phyloP scores from a whole-genome alignment of 2,797 vertebrate species.

The Hoplostethus mediterraneus region DNA sequence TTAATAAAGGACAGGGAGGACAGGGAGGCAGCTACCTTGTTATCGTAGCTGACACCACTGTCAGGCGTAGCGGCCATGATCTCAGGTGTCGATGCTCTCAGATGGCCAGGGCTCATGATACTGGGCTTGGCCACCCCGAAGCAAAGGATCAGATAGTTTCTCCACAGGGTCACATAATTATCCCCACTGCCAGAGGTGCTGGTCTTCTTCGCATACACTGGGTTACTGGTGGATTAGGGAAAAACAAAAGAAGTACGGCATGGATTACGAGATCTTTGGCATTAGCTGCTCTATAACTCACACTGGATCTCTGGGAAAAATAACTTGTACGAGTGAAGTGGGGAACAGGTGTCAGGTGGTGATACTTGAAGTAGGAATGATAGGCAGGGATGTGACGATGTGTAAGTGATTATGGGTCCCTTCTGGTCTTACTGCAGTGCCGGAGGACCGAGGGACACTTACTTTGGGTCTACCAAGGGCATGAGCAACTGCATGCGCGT shows the following conservation, averaged over 20 bases:
- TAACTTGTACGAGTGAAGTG: not conserved
- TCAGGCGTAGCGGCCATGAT: conserved; percentile 93
- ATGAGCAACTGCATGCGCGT: conserved; percentile 95
- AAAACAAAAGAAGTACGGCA: conserved; percentile 5
- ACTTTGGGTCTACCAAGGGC: conserved; percentile 98
- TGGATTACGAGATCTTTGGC: conserved; percentile 1
- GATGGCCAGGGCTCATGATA: conserved; percentile 96
- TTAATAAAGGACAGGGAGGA: conserved; percentile 52
- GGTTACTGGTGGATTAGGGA: conserved; percentile 86
- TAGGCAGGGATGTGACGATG: not conserved
- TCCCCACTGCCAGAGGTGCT: conserved; percentile 90
- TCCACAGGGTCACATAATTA: conserved; percentile 93
- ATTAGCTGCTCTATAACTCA: conserved; percentile 19
- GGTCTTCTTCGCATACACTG: conserved; percentile 96
- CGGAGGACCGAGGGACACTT: conserved; percentile 43
- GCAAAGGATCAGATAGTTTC: conserved; percentile 98
- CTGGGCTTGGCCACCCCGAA: conserved; percentile 98
- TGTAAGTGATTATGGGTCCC: not conserved
- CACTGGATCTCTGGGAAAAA: not conserved
- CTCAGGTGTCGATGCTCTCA: conserved; percentile 96
- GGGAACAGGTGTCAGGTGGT: conserved; percentile 19
- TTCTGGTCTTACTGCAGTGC: not conserved
- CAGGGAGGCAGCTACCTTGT: conserved; percentile 81
- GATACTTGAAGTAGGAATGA: conserved; percentile 19
- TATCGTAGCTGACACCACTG: conserved; percentile 92